Evolutionary conservation across 2,888 invertebrate species (phyloP), one percentile per base, ranked within the genome.

Genomic region (Drosophila siamana): DNA sequence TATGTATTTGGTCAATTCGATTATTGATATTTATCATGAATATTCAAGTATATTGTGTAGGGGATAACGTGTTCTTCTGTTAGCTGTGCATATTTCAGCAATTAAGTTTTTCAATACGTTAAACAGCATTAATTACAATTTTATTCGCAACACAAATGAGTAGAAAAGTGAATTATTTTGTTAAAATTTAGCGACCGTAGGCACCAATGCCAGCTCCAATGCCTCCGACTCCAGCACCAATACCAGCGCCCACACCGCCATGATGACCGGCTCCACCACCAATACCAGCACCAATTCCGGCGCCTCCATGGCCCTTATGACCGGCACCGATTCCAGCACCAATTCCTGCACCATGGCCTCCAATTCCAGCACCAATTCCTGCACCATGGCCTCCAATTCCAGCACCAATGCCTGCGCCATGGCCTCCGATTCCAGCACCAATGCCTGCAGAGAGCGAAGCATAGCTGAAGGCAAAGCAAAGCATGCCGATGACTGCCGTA

Each of bases 401-500:
- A 8, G 19, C 55, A 9, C 55, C 54, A n/a, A 26, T 9, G 1
- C 26, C 28, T 16, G 44, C 55, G 6, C 40, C 38, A 13, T n/a
- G 2, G 9, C 38, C 40, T 6, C 54, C 54, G 7, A 19, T n/a
- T 7, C 54, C 54, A 22, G 8, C 43, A 1, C 28, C 52, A 22
- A 26, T 16, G 30, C 46, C 51, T 13, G 28, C 44, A 24, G n/a
- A n/a, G n/a, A n/a, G n/a, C n/a, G n/a, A n/a, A n/a, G 26, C 80
- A 19, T 24, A 9, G 46, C 56, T 50, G n/a, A 16, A 63, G 54
- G 69, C 74, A 46, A 79, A 19, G 47, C 63, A 71, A 16, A 80
- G 19, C 3, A 75, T 16, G 33, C 65, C 60, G 2, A 78, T 30
- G 11, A 81, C 1, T 2, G 71, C 48, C 6, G 71, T 13, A 11